Conservation (phyloP, 2,888 invertebrate species). For the Sesamia inferens region DNA sequence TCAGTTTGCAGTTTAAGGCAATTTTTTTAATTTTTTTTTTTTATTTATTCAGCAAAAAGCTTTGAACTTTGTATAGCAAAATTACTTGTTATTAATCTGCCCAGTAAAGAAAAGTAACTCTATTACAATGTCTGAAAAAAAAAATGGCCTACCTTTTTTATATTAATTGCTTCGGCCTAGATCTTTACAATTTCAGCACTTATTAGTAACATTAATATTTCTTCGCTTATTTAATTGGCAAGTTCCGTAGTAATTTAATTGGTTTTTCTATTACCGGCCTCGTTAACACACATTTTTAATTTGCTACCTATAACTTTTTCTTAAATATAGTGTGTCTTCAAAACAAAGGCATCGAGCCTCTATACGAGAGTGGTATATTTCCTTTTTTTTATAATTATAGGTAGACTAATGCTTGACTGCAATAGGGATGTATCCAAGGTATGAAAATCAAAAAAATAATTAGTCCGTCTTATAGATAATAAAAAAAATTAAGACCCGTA, state of each 20-base stretch:
- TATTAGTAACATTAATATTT: conserved; percentile 42
- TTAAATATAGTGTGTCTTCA: too few species aligned
- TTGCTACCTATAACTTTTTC: not conserved
- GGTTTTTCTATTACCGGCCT: not conserved
- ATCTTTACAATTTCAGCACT: conserved; percentile 62
- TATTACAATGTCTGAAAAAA: conserved; percentile 65
- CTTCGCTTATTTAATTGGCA: conserved; percentile 41
- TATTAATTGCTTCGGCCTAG: conserved; percentile 68
- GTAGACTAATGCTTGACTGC: too few species aligned
- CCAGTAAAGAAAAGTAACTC: conserved; percentile 54
- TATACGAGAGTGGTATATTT: too few species aligned
- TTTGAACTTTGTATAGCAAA: conserved; percentile 21
- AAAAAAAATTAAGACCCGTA: too few species aligned
- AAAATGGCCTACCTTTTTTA: conserved; percentile 68
- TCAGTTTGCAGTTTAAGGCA: not conserved
- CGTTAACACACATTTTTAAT: not conserved
- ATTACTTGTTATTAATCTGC: conserved; percentile 59
- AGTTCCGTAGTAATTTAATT: conserved; percentile 16
- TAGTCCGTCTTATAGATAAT: too few species aligned
- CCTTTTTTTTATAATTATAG: too few species aligned
- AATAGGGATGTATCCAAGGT: too few species aligned
- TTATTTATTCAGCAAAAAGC: not conserved
- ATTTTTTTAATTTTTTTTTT: too few species aligned
- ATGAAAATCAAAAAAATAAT: too few species aligned
- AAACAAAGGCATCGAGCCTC: too few species aligned